Conservation (phyloP, 2,797 vertebrate species). For the Euphonia xanthogaster region DNA sequence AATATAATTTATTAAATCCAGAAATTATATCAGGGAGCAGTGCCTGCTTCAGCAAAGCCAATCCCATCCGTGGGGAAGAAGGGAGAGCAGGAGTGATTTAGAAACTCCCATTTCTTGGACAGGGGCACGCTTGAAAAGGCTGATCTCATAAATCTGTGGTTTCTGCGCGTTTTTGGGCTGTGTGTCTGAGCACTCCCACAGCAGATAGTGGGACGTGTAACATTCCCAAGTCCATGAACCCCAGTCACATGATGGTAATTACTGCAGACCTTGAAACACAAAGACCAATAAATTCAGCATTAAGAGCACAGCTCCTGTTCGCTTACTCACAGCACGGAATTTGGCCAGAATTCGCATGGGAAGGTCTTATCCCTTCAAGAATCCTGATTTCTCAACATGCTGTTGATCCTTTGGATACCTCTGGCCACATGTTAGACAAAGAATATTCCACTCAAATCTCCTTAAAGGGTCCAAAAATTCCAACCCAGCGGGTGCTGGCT, state of each 20-base stretch:
- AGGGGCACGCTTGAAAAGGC: constrained; percentile 1
- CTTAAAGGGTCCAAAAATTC: neutral
- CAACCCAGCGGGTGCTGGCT: neutral
- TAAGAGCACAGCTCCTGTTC: constrained; percentile 41
- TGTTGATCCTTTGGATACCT: neutral
- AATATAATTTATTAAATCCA: neutral
- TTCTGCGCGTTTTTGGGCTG: constrained; percentile 27
- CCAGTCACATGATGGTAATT: constrained; percentile 49
- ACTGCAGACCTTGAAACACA: constrained; percentile 47
- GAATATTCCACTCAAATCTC: neutral
- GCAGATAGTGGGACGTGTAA: constrained; percentile 45
- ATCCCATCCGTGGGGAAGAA: neutral
- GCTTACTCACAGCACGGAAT: neutral
- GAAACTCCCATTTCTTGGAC: constrained; percentile 17
- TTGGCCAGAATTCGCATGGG: neutral
- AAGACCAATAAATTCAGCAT: constrained; percentile 43
- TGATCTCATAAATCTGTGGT: constrained; percentile 29
- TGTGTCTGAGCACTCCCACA: constrained; percentile 19
- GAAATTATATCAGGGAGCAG: neutral
- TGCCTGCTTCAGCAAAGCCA: neutral
- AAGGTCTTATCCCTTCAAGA: neutral
- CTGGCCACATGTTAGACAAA: neutral
- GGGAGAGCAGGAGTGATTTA: neutral
- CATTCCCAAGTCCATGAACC: constrained; percentile 59
- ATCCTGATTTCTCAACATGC: constrained; percentile 25